Base-by-base conservation (phyloP, 2,113 vertebrate species). In the Lates calcarifer region DNA sequence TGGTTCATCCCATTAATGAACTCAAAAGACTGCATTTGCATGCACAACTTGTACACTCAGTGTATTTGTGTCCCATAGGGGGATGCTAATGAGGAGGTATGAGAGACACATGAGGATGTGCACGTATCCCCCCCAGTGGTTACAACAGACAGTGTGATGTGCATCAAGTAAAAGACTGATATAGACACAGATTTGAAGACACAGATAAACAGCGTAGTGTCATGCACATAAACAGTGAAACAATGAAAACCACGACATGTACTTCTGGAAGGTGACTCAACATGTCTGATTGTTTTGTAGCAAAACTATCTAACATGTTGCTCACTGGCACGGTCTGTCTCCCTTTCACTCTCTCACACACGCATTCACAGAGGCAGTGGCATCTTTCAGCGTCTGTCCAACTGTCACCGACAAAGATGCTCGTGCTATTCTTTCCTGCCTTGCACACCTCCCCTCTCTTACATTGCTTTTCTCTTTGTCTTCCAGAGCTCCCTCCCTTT, bases 381-480 rank as follows among this genome's bases (percentile, higher is more conserved):
- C 68, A 57, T 85, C 58, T 70, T 78, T 74, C 66, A 76, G 31
- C 15, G 14, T 45, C 65, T 57, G 66, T 58, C 62, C 29, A 68
- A 63, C 70, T 81, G 78, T 87, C 68, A 67, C 65, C 31, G 31
- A 82, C 76, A 85, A 89, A 90, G 77, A 63, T 18, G 1, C 29
- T 60, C 5, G 13, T 75, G 69, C 77, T 45, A 53, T 57, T 81
- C 47, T 70, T 75, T 73, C 28, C 17, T 3, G 2, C 75, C 71
- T 72, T 80, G 66, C 57, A 82, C 82, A 41, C 41, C 72, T 74
- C 77, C 81, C 65, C 67, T 76, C 71, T 76, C 76, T 63, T 71
- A 18, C 79, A 83, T 79, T 9, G 6, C 53, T 65, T 75, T 81
- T 75, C 51, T 53, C 79, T 82, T 91, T 88, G 81, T 91, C 66